phyloP scores from a whole-genome alignment of 2,888 invertebrate genomes.

The Bhutanitis thaidina region DNA sequence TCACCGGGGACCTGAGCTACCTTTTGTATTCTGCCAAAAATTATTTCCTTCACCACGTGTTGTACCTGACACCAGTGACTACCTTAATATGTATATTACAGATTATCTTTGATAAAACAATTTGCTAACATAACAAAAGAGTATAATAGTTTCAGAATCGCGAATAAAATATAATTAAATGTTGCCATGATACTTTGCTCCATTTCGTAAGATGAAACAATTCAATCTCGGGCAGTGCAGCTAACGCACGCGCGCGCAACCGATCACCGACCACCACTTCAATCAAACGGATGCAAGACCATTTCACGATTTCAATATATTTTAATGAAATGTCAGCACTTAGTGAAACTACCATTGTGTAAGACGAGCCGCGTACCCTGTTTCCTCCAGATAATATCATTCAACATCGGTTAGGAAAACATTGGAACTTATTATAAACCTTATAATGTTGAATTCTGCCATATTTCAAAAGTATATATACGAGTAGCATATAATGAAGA shows the following conservation, averaged over 20 bases:
- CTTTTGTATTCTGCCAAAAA: too few species aligned
- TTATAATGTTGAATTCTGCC: too few species aligned
- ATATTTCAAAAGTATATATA: too few species aligned
- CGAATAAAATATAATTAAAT: slow-evolving; percentile 17
- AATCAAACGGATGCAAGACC: slow-evolving; percentile 73
- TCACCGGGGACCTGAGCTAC: too few species aligned
- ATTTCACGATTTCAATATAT: slow-evolving; percentile 78
- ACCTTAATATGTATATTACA: too few species aligned
- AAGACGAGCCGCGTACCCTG: slow-evolving; percentile 29
- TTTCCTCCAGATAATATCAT: slow-evolving; percentile 13
- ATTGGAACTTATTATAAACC: slow-evolving; percentile 9
- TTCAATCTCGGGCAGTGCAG: slow-evolving; percentile 51
- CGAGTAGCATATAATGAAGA: too few species aligned
- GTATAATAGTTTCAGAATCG: too few species aligned
- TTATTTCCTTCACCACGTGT: too few species aligned
- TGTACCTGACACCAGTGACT: too few species aligned
- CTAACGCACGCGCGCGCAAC: slow-evolving; percentile 59
- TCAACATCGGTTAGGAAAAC: slow-evolving; percentile 11
- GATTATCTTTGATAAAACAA: too few species aligned
- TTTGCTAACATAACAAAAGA: too few species aligned
- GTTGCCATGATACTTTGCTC: slow-evolving; percentile 5
- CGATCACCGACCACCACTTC: slow-evolving; percentile 44
- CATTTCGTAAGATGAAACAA: slow-evolving; percentile 56
- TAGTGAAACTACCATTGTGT: slow-evolving; percentile 67
- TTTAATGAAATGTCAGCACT: slow-evolving; percentile 77